Percentiles rank a stretch among this genome's conserved stretches.
These are phyloP conservation scores for Telmatochromis brachygnathus DNA, from an alignment of 2,113 vertebrate species.

Conservation along the genomic window DNA sequence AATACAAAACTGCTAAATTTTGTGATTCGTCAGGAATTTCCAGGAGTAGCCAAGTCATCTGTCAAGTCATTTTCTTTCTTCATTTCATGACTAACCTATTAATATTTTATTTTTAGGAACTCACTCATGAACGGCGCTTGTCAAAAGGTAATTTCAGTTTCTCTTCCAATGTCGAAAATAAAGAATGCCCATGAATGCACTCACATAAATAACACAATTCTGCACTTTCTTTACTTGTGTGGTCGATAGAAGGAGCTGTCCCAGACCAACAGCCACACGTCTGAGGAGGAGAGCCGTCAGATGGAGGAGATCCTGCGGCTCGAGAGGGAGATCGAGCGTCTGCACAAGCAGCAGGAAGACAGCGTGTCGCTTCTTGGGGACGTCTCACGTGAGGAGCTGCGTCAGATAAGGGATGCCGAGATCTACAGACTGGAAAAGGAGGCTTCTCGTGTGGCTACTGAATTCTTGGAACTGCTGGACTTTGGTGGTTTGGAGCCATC, in stretches of 20 bases:
- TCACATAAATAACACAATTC: not conserved
- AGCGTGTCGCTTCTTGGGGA: constrained; percentile 79
- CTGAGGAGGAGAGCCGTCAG: constrained; percentile 83
- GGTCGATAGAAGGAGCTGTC: constrained; percentile 38
- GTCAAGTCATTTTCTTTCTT: not conserved
- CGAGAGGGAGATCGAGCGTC: constrained; percentile 85
- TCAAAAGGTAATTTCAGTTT: constrained; percentile 47
- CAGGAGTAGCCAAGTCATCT: not conserved
- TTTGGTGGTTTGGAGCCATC: constrained; percentile 80
- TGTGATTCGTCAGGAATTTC: not conserved
- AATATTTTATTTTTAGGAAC: constrained; percentile 31
- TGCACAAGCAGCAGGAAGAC: constrained; percentile 82
- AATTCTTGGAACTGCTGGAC: constrained; percentile 85
- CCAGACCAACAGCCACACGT: constrained; percentile 45
- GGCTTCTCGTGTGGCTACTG: constrained; percentile 83
- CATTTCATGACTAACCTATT: not conserved
- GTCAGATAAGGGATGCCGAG: constrained; percentile 77
- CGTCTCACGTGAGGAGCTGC: constrained; percentile 74
- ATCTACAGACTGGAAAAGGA: constrained; percentile 84
- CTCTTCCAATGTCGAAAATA: not conserved
- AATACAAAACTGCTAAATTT: not conserved
- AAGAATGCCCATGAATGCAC: not conserved
- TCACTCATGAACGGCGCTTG: constrained; percentile 45
- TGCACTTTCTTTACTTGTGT: not conserved
- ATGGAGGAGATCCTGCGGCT: constrained; percentile 88